Conservation (phyloP, 2,797 vertebrate species). For the Synanceia verrucosa region DNA sequence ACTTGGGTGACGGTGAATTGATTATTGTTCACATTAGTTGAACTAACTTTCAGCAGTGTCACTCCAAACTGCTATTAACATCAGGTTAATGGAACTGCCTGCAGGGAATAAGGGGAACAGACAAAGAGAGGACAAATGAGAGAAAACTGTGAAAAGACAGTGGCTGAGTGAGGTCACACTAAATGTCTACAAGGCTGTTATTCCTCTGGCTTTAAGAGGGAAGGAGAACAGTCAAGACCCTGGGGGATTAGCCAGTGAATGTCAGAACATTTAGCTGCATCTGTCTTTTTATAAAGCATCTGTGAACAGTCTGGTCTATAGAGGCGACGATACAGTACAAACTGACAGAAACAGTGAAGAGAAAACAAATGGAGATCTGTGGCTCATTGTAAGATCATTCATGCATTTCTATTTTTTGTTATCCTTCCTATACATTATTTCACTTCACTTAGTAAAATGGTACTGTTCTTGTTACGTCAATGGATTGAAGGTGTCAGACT, state of each 20-base stretch:
- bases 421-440: not conserved
- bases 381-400: not conserved
- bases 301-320: slow-evolving; percentile 1
- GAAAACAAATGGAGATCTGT: not conserved
- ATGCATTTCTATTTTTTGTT: slow-evolving; percentile 3
- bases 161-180: slow-evolving; percentile 40
- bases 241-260: slow-evolving; percentile 18
- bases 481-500: slow-evolving; percentile 24
- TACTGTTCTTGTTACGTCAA: slow-evolving; percentile 14
- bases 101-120: slow-evolving; percentile 14
- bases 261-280: slow-evolving; percentile 34
- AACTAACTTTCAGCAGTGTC: slow-evolving; percentile 19
- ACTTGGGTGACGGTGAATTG: slow-evolving; percentile 5
- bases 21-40: slow-evolving; percentile 20
- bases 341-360: not conserved
- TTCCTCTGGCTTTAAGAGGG: slow-evolving; percentile 17
- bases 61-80: slow-evolving; percentile 17
- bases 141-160: slow-evolving; percentile 36
- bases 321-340: not conserved
- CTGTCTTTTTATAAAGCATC: slow-evolving; percentile 7
- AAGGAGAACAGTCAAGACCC: slow-evolving; percentile 17
- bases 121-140: slow-evolving; percentile 21
- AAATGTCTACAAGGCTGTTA: slow-evolving; percentile 41
- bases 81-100: slow-evolving; percentile 43
- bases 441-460: slow-evolving; percentile 12